A percentile compares a stretch with the other conserved stretches of the same genome.
Evolutionary conservation across 2,113 vertebrate species (phyloP).

Genomic region (Cebus imitator): DNA sequence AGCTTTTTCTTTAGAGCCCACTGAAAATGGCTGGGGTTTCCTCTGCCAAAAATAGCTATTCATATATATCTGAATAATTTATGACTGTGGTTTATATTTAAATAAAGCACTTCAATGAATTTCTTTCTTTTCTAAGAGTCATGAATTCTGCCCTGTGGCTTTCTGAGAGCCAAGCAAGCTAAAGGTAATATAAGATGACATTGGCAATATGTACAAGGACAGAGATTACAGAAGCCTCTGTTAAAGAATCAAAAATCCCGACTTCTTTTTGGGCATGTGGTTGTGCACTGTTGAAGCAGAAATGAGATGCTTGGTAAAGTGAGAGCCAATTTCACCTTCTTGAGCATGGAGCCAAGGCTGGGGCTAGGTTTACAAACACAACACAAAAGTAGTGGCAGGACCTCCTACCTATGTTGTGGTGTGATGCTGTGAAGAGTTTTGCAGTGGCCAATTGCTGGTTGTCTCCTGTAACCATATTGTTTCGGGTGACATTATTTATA

Average conservation of each 20-base stretch:
- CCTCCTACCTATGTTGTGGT: neutral
- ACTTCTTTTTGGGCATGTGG: neutral
- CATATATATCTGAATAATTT: neutral
- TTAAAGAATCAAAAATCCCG: neutral
- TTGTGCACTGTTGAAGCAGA: neutral
- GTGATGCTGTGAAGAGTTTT: neutral
- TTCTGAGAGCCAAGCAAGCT: neutral
- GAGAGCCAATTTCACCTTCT: neutral
- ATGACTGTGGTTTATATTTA: neutral
- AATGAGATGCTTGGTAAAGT: neutral
- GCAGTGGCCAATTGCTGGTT: neutral
- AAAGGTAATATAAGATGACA: neutral
- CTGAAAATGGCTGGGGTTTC: neutral
- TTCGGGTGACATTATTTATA: neutral
- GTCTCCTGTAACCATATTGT: neutral
- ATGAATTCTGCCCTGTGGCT: neutral
- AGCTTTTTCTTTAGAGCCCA: neutral
- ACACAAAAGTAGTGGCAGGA: neutral
- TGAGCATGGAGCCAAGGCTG: neutral
- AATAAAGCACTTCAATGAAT: neutral
- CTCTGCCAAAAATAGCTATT: neutral
- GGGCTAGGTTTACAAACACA: neutral
- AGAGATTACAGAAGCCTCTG: neutral
- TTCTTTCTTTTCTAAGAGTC: constrained; percentile 1
- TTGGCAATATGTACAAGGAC: neutral